phyloP scores from a whole-genome alignment of 2,888 invertebrate genomes.

The Rhorus exstirpatorius region DNA sequence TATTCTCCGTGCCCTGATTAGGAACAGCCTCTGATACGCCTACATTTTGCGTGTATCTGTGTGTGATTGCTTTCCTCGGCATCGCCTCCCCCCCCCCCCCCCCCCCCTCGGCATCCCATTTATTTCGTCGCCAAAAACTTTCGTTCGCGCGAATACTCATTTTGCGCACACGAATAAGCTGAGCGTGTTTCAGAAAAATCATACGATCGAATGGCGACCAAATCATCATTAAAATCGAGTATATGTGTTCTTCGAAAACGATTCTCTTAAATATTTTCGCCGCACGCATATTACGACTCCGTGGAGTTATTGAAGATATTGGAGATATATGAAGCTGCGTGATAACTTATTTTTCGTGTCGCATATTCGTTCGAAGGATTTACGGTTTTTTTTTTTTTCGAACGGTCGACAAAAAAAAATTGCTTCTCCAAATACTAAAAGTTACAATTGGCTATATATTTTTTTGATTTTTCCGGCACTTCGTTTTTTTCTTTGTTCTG shows the following conservation, averaged over 20 bases:
- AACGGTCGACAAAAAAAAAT: neutral
- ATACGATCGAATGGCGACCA: neutral
- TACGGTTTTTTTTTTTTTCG: neutral
- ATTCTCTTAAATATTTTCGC: neutral
- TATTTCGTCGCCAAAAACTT: constrained; percentile 45
- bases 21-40: constrained; percentile 29
- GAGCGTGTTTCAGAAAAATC: neutral
- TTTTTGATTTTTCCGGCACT: constrained; percentile 12
- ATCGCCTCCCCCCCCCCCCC: neutral
- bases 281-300: no score
- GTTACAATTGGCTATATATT: constrained; percentile 35
- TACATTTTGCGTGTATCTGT: neutral
- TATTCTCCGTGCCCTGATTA: constrained; percentile 78
- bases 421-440: neutral
- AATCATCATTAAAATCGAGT: no score
- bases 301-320: no score
- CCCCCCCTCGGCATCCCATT: neutral
- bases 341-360: no score
- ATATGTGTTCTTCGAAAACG: no score
- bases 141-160: neutral
- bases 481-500: constrained; percentile 30
- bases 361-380: no score
- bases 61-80: neutral
- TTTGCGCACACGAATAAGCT: neutral
- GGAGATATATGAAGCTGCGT: no score